Evolutionary conservation across 2,888 invertebrate species (phyloP).

Genomic region (Drosophila meridiana): DNA sequence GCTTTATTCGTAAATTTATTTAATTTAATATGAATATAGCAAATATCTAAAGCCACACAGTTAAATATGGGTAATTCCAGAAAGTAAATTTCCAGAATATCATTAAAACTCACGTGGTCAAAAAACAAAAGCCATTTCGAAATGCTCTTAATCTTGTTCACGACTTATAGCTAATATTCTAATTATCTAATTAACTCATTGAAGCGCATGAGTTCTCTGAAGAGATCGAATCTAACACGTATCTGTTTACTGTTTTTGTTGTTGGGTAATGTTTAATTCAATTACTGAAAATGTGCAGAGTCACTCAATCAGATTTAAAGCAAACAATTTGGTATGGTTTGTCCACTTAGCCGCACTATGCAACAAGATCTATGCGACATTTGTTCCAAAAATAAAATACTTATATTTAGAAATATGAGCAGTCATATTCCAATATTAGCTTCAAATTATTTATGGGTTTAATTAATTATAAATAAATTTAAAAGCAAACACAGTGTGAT

Average conservation of each 20-base stretch:
- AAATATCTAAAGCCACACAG: background rate
- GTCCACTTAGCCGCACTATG: conserved; percentile 3
- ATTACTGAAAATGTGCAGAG: conserved; percentile 7
- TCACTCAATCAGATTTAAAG: conserved; percentile 25
- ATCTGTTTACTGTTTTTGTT: background rate
- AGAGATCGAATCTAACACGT: background rate
- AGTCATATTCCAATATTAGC: background rate
- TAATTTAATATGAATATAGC: background rate
- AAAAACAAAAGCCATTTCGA: background rate
- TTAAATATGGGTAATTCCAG: conserved; percentile 4
- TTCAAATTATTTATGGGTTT: background rate
- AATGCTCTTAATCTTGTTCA: background rate
- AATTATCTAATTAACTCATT: background rate
- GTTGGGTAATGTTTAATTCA: background rate
- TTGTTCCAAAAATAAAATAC: conserved; percentile 1
- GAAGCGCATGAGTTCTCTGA: background rate
- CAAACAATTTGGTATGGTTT: conserved; percentile 3
- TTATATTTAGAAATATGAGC: conserved; percentile 1
- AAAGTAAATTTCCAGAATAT: background rate
- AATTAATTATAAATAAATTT: background rate
- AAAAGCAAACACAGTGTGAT: background rate
- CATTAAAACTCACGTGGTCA: background rate
- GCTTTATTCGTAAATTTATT: background rate
- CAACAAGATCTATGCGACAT: background rate
- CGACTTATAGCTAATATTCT: conserved; percentile 1